Evolutionary conservation across 2,888 invertebrate species (phyloP), one percentile per base, ranked within the genome.

Genomic region (Amphipoea oculea): DNA sequence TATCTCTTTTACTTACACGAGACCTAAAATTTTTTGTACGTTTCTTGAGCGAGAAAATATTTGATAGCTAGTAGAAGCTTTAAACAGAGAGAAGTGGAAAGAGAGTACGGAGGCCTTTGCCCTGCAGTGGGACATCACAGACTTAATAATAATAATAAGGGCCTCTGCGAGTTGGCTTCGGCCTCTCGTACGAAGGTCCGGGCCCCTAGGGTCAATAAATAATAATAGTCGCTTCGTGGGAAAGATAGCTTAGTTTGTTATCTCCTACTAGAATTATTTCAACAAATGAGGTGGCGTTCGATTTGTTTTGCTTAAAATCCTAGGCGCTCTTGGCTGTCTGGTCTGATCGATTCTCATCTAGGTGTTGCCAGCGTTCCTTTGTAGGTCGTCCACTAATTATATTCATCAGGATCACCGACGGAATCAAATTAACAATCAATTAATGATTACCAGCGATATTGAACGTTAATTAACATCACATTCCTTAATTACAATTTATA

Each of bases 401-500:
- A 76, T 66, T 78, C 62, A 60, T 72, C 67, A 42, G 29, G 6
- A n/a, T 57, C 62, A 60, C 45, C 36, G 23, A 17, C 62, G 36
- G 12, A 69, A 82, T 79, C 63, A 73, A 81, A 77, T 83, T 54
- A 83, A 76, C 4, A 9, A 45, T 14, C 36, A 51, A 78, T 82
- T 83, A 65, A 78, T 73, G 62, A 69, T 79, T 51, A 73, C 17
- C 23, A 60, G 29, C 12, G n/a, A 60, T 73, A 79, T 60, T 36
- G 51, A 69, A 79, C 63, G 51, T 60, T 78, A 40, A 83, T 82
- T 63, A 79, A 72, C 78, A 57, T 48, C 40, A n/a, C 23, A 68
- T 63, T 40, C 29, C 20, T 65, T 83, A 72, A 82, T 82, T 84
- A 79, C 51, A 20, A 79, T 29, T 79, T 73, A 36, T 79, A 84